Evolutionary conservation across 2,888 invertebrate genomes (phyloP).

Genomic region (Sipunculus nudus): DNA sequence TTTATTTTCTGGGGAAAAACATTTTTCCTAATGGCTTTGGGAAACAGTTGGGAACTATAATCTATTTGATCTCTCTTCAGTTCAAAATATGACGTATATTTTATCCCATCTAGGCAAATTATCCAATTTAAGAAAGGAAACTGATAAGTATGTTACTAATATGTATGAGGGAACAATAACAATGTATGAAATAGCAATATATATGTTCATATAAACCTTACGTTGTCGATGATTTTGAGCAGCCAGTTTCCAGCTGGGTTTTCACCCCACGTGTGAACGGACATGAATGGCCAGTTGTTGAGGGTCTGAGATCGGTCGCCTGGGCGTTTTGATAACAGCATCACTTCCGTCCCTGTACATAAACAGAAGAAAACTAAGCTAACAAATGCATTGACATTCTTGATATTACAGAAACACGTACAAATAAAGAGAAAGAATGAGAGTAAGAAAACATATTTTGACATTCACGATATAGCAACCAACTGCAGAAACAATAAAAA

Average conservation of each 20-base stretch:
- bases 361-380: background rate
- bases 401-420: background rate
- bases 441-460: too few relatives aligned
- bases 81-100: too few relatives aligned
- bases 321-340: constrained; percentile 76
- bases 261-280: constrained; percentile 93
- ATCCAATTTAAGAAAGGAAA: background rate
- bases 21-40: too few relatives aligned
- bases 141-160: background rate
- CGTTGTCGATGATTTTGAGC: constrained; percentile 62
- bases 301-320: constrained; percentile 82
- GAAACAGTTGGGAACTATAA: too few relatives aligned
- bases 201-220: constrained; percentile 47
- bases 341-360: constrained; percentile 55
- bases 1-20: too few relatives aligned
- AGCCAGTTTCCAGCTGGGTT: constrained; percentile 73
- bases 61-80: too few relatives aligned
- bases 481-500: too few relatives aligned
- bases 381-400: background rate
- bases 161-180: background rate
- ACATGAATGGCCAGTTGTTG: constrained; percentile 84
- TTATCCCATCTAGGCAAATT: background rate
- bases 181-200: background rate
- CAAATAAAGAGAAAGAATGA: background rate
- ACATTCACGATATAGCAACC: too few relatives aligned